These are phyloP conservation scores for Artemia franciscana DNA, from an alignment of 1,140 invertebrate species.

Conservation along the genomic window DNA sequence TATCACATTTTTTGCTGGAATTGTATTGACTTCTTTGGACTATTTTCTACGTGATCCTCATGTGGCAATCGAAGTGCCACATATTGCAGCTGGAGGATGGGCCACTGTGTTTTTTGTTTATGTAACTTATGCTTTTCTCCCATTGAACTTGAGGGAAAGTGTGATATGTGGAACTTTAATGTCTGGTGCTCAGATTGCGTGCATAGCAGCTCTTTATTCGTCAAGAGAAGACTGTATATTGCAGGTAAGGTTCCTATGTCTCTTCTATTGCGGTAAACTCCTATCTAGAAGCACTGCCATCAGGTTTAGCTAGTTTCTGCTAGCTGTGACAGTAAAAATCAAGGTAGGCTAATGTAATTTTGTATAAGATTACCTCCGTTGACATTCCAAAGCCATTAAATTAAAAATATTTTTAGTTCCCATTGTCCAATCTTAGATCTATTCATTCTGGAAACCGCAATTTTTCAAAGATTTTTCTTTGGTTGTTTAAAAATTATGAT, in stretches of 20 bases:
- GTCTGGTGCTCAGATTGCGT: constrained; percentile 36
- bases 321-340: too few species aligned
- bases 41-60: constrained; percentile 35
- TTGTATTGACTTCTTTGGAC: constrained; percentile 12
- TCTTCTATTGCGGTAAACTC: too few species aligned
- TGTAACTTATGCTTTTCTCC: constrained; percentile 62
- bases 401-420: too few species aligned
- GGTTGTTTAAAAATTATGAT: too few species aligned
- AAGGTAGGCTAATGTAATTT: too few species aligned
- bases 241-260: not conserved
- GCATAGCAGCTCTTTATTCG: constrained; percentile 17
- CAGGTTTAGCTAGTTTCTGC: too few species aligned
- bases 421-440: too few species aligned
- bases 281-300: too few species aligned
- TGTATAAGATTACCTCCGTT: too few species aligned
- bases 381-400: too few species aligned
- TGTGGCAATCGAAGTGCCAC: constrained; percentile 23
- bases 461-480: too few species aligned
- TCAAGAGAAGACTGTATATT: not conserved
- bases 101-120: constrained; percentile 55
- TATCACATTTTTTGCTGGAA: constrained; percentile 18
- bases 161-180: constrained; percentile 41
- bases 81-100: constrained; percentile 28
- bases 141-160: constrained; percentile 52
- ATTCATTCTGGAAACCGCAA: too few species aligned